Conservation (phyloP, 2,888 invertebrate species). For the Sinodicranocentrus sp. region DNA sequence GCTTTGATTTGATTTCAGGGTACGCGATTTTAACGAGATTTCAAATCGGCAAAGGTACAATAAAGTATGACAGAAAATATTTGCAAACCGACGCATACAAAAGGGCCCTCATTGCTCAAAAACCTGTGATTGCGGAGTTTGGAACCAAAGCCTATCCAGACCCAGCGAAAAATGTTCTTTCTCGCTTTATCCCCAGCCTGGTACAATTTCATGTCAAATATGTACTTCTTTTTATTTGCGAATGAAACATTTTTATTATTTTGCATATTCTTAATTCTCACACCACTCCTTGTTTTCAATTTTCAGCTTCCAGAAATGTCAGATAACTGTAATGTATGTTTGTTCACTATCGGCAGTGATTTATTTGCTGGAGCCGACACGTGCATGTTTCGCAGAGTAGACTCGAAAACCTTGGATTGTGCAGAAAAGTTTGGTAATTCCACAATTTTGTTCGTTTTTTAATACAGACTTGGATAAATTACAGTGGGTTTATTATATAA, state of each 20-base stretch:
- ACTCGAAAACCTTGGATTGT: constrained; percentile 77
- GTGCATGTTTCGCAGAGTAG: constrained; percentile 79
- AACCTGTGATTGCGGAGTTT: constrained; percentile 80
- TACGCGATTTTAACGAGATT: constrained; percentile 68
- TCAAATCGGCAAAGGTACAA: constrained; percentile 49
- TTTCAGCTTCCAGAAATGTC: constrained; percentile 78
- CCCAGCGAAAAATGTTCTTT: constrained; percentile 80
- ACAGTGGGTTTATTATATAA: too few species aligned
- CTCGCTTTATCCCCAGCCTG: constrained; percentile 77
- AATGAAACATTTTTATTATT: too few species aligned
- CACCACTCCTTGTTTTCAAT: too few species aligned
- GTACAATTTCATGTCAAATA: too few species aligned
- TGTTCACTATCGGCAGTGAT: constrained; percentile 79
- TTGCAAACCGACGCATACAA: constrained; percentile 79
- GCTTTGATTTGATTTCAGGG: too few species aligned
- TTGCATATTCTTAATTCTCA: too few species aligned
- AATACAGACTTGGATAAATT: too few species aligned
- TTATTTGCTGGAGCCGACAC: constrained; percentile 78
- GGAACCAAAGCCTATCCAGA: constrained; percentile 80
- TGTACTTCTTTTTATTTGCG: too few species aligned
- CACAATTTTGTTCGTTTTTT: too few species aligned
- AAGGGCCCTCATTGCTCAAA: constrained; percentile 78
- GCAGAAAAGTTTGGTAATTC: background rate
- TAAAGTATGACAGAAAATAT: constrained; percentile 77
- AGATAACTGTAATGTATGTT: constrained; percentile 80